Base-by-base conservation (phyloP, 1,140 invertebrate genomes). In the Eueides isabella region DNA sequence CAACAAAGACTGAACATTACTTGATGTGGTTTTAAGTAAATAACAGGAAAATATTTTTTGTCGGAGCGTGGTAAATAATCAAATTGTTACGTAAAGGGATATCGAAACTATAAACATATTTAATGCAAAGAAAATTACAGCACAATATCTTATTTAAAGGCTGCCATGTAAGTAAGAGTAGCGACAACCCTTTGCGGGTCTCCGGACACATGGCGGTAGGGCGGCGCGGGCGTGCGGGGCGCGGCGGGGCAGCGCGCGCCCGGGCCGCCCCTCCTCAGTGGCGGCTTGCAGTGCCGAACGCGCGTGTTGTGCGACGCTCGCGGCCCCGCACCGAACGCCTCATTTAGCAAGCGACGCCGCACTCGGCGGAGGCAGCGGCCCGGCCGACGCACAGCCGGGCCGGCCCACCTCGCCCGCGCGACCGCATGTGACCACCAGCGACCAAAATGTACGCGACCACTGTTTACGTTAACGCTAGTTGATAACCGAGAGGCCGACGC, bases 211-310 rank as follows among this genome's bases (percentile, higher is more conserved):
- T 90, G 90, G 89, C 83, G 81, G 72, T 80, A 75, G 80, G 81
- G 82, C 74, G 79, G 76, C 55, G 82, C 76, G 83, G 80, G 79
- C 65, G 71, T 72, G 79, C 63, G 79, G 76, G 71, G 76, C 71
- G 80, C 79, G 72, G 74, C 23, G 79, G 80, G 78, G 78, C 66
- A 80, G 77, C 72, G 83, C 72, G 80, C 78, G 83, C 84, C 86
- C 88, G 85, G 89, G 89, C 87, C 88, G 88, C 88, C 89, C 90
- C 90, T 89, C 90, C 88, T 90, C 89, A 92, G 88, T 91, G 89
- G 85, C 88, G 88, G 87, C 82, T 85, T 87, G 89, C 89, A 90
- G 87, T 91, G 89, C 86, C 86, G 85, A 85, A 87, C 89, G 88
- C 89, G 90, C 90, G 90, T 91, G 88, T 90, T 88, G 90, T 85